A percentile compares a stretch with the other conserved stretches of the same genome.
These are phyloP conservation scores for Galbula dea DNA, from an alignment of 2,113 vertebrate genomes.

Conservation along the genomic window DNA sequence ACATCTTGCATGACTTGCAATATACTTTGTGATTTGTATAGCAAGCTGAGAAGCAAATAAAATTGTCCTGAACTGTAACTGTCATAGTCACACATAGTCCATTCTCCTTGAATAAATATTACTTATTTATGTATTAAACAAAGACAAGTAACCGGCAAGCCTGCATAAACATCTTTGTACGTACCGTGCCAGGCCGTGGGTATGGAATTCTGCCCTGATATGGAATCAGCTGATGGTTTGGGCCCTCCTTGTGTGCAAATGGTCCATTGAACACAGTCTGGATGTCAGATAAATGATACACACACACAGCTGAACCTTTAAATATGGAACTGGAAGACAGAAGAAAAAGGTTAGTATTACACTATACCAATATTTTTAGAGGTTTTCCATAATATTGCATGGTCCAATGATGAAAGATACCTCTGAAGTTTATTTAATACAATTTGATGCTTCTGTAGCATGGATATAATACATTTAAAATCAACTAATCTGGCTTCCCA, in stretches of 20 bases:
- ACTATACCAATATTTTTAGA: not conserved
- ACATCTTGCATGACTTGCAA: not conserved
- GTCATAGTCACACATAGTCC: not conserved
- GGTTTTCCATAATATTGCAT: not conserved
- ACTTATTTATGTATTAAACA: conserved; percentile 24
- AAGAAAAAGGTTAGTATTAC: not conserved
- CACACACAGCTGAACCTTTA: conserved; percentile 95
- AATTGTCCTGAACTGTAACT: not conserved
- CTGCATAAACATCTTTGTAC: conserved; percentile 58
- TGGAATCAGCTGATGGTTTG: conserved; percentile 93
- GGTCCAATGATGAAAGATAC: not conserved
- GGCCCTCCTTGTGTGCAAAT: conserved; percentile 95
- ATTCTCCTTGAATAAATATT: not conserved
- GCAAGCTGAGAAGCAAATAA: not conserved
- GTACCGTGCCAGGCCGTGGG: conserved; percentile 94
- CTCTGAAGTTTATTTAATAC: not conserved
- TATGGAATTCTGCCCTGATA: conserved; percentile 97
- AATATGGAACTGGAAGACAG: conserved; percentile 88
- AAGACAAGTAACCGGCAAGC: not conserved
- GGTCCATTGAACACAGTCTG: conserved; percentile 97
- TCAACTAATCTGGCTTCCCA: not conserved
- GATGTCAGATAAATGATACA: conserved; percentile 95
- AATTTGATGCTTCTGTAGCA: not conserved
- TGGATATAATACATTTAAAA: not conserved
- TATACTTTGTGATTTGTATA: not conserved